These are phyloP conservation scores for Nycteola revayana DNA, from an alignment of 2,888 invertebrate genomes.

Conservation along the genomic window DNA sequence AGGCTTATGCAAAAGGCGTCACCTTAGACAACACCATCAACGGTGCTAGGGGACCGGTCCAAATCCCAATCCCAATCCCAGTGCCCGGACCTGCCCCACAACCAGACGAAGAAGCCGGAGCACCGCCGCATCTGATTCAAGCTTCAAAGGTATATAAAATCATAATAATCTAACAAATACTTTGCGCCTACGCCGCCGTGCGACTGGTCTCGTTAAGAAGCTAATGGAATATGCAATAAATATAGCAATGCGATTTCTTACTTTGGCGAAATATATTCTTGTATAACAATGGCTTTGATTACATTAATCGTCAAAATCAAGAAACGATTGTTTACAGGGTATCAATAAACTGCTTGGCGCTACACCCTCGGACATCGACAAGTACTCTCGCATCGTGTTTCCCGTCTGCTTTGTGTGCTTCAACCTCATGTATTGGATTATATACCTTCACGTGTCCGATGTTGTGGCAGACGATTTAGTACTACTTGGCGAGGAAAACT, in stretches of 20 bases:
- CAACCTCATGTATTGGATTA: conserved; percentile 99
- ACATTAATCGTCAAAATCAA: conserved; percentile 37
- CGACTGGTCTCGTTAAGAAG: conserved; percentile 1
- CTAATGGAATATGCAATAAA: conserved; percentile 19
- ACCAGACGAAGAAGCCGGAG: conserved; percentile 82
- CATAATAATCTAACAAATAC: conserved; percentile 14
- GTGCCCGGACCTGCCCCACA: conserved; percentile 39
- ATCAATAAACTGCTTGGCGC: conserved; percentile 95
- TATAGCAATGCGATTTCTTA: conserved; percentile 17
- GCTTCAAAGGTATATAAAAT: conserved; percentile 86
- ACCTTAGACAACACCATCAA: conserved; percentile 95
- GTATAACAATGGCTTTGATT: too few relatives aligned
- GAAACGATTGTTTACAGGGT: conserved; percentile 78
- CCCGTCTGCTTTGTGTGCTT: conserved; percentile 99
- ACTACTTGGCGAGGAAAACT: conserved; percentile 83
- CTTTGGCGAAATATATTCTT: conserved; percentile 18
- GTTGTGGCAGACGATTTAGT: conserved; percentile 96
- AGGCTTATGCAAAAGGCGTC: conserved; percentile 94
- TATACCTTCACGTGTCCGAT: conserved; percentile 97
- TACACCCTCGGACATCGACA: conserved; percentile 99
- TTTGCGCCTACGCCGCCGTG: too few relatives aligned
- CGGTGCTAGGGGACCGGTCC: conserved; percentile 84
- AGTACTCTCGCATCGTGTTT: conserved; percentile 98
- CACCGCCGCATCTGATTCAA: conserved; percentile 89
- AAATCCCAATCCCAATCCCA: not conserved